phyloP scores from a whole-genome alignment of 2,113 vertebrate genomes.

The Platichthys flesus region DNA sequence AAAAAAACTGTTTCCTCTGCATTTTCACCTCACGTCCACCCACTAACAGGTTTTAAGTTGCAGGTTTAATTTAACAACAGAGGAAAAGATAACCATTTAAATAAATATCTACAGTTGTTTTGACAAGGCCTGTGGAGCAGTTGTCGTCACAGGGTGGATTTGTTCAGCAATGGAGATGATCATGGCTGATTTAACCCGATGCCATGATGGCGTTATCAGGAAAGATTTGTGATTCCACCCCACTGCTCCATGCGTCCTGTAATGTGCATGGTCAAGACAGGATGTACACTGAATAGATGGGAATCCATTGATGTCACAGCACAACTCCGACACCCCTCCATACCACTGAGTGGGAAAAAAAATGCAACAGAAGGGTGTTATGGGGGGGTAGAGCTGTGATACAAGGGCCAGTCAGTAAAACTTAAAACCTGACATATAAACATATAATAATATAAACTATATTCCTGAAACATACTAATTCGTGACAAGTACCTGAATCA shows the following conservation, averaged over 20 bases:
- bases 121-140: not conserved
- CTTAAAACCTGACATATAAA: not conserved
- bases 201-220: not conserved
- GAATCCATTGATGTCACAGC: not conserved
- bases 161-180: constrained; percentile 5
- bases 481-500: not conserved
- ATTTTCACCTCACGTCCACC: too few relatives aligned
- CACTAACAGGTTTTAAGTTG: too few relatives aligned
- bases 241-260: constrained; percentile 2
- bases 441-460: too few relatives aligned
- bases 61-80: too few relatives aligned
- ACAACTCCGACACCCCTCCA: not conserved
- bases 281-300: constrained; percentile 2
- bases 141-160: not conserved
- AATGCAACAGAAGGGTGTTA: constrained; percentile 1
- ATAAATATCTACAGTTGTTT: too few relatives aligned
- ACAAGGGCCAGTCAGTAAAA: not conserved
- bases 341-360: too few relatives aligned
- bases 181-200: not conserved
- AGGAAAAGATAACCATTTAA: too few relatives aligned
- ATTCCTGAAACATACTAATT: not conserved
- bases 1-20: too few relatives aligned
- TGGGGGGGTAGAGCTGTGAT: not conserved
- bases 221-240: constrained; percentile 2
- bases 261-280: constrained; percentile 6